These are phyloP conservation scores for Hypsopygia costalis DNA, from an alignment of 2,888 invertebrate species.

Conservation along the genomic window DNA sequence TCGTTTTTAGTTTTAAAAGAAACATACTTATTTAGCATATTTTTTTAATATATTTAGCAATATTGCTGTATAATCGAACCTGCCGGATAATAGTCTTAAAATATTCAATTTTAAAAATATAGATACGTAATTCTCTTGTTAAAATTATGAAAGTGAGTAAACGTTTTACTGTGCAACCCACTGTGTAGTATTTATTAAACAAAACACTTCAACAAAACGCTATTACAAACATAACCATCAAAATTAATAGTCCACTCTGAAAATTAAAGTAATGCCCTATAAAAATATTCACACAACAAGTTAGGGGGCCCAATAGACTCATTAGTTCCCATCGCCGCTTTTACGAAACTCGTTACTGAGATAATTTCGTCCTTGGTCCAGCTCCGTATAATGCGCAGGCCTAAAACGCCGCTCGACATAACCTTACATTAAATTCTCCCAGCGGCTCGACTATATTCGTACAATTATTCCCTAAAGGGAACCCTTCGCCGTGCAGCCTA, in stretches of 20 bases:
- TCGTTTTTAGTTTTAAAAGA: constrained; percentile 1
- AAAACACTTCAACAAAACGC: constrained; percentile 21
- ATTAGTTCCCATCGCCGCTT: constrained; percentile 71
- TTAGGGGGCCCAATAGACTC: constrained; percentile 64
- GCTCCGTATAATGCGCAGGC: constrained; percentile 59
- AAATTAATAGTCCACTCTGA: constrained; percentile 60
- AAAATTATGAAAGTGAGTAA: neutral
- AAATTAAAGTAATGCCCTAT: constrained; percentile 68
- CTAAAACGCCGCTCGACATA: constrained; percentile 57
- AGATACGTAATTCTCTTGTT: neutral
- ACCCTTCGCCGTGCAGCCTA: constrained; percentile 68
- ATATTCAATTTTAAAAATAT: too few species aligned
- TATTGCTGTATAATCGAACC: too few species aligned
- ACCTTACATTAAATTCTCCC: constrained; percentile 76
- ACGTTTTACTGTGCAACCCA: constrained; percentile 9
- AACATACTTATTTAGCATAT: too few species aligned
- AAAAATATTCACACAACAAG: constrained; percentile 70
- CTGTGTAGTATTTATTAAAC: constrained; percentile 16
- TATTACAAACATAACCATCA: constrained; percentile 42
- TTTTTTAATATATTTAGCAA: too few species aligned
- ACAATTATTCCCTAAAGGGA: constrained; percentile 77
- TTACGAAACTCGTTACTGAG: constrained; percentile 70
- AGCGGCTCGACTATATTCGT: constrained; percentile 65
- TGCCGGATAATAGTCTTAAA: too few species aligned
- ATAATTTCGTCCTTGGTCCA: constrained; percentile 75